Conservation (phyloP, 2,113 vertebrate species). For the Phocoena sinus region DNA sequence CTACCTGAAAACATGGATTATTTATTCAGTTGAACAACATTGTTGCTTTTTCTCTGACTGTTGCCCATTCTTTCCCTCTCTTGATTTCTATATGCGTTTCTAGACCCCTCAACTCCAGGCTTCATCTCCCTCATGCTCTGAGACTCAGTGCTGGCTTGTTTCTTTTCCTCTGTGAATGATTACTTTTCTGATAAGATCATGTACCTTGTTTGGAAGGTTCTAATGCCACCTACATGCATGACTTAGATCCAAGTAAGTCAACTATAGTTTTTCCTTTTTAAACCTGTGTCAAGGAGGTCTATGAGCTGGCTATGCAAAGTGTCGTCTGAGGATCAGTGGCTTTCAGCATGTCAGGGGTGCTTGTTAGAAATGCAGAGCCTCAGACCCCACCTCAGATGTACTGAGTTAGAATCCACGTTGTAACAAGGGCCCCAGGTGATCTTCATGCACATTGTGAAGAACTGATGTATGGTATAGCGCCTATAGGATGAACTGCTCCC, state of each 20-base stretch:
- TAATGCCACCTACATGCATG: background rate
- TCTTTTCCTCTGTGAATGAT: background rate
- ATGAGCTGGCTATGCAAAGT: background rate
- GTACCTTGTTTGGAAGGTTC: background rate
- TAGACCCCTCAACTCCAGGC: background rate
- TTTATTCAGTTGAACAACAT: background rate
- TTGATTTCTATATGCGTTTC: background rate
- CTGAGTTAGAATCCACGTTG: accelerated
- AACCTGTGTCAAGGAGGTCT: background rate
- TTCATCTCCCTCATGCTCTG: background rate
- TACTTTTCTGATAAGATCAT: background rate
- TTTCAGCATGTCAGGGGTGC: background rate
- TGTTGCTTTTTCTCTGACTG: background rate
- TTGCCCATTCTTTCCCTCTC: background rate
- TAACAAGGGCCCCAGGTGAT: background rate
- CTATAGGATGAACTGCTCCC: background rate
- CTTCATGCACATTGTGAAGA: background rate
- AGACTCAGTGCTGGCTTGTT: background rate
- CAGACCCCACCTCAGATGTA: background rate
- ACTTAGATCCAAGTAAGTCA: background rate
- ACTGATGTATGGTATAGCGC: background rate
- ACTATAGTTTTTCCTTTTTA: background rate
- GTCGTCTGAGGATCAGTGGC: background rate
- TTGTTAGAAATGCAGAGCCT: background rate
- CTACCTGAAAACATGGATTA: background rate